phyloP scores from a whole-genome alignment of 2,797 vertebrate species.

The Neosilurus hyrtlii region DNA sequence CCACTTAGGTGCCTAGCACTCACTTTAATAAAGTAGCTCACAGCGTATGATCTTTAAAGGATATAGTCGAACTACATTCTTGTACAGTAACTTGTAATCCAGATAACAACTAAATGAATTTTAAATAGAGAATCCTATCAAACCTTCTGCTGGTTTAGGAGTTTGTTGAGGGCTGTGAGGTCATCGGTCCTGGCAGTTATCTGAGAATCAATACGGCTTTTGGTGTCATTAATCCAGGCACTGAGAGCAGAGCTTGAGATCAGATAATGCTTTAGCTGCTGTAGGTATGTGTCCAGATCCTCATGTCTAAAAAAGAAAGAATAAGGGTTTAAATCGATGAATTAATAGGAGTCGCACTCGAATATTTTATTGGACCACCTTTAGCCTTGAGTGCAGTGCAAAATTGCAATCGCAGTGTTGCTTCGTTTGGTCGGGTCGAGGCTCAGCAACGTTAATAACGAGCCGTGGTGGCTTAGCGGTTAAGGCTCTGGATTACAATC shows the following conservation, averaged over 20 bases:
- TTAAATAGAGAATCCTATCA: neutral
- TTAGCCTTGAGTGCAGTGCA: too few relatives aligned
- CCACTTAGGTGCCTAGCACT: too few relatives aligned
- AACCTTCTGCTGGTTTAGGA: constrained; percentile 88
- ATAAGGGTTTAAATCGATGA: neutral
- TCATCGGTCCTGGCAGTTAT: constrained; percentile 79
- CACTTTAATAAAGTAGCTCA: neutral
- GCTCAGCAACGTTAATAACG: too few relatives aligned
- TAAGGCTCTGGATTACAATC: too few relatives aligned
- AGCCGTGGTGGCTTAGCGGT: too few relatives aligned
- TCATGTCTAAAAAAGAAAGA: constrained; percentile 69
- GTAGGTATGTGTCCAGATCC: constrained; percentile 85
- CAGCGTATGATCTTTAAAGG: neutral
- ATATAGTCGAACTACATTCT: neutral
- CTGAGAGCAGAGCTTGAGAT: constrained; percentile 76
- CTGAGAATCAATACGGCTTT: constrained; percentile 79
- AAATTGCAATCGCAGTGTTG: too few relatives aligned
- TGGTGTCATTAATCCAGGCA: constrained; percentile 84
- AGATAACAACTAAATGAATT: too few relatives aligned
- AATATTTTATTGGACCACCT: too few relatives aligned
- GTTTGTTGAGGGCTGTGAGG: constrained; percentile 73
- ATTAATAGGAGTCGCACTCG: too few relatives aligned
- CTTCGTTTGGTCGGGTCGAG: too few relatives aligned
- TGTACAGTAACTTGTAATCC: neutral
- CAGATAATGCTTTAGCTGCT: constrained; percentile 83